Evolutionary conservation across 2,888 invertebrate genomes (phyloP).

Genomic region (Chalcis sispes): DNA sequence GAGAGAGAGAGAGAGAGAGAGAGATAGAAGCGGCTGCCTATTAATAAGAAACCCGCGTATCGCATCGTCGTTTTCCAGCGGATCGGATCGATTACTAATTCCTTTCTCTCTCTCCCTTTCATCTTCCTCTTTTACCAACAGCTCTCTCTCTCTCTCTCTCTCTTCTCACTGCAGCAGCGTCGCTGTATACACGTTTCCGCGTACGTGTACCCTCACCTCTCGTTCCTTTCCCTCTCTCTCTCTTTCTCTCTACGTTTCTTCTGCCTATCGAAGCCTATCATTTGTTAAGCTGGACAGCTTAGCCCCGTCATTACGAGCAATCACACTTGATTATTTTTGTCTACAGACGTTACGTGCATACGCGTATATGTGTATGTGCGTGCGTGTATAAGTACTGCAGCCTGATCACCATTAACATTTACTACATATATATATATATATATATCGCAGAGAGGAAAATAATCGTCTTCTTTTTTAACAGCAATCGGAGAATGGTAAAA

Average conservation of each 20-base stretch:
- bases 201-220: too few relatives aligned
- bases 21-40: constrained; percentile 69
- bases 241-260: constrained; percentile 20
- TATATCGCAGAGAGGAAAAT: too few relatives aligned
- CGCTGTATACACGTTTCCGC: too few relatives aligned
- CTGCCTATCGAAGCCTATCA: constrained; percentile 66
- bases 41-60: constrained; percentile 72
- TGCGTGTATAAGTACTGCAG: too few relatives aligned
- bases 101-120: constrained; percentile 22
- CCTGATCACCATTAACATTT: too few relatives aligned
- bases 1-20: constrained; percentile 22
- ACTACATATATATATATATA: too few relatives aligned
- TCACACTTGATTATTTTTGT: constrained; percentile 75
- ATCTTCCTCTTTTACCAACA: too few relatives aligned
- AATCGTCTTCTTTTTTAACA: too few relatives aligned
- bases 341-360: constrained; percentile 60
- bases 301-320: constrained; percentile 72
- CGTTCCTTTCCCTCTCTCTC: too few relatives aligned
- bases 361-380: too few relatives aligned
- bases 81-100: constrained; percentile 71
- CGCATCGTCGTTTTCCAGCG: constrained; percentile 67
- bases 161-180: too few relatives aligned
- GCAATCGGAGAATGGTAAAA: too few relatives aligned
- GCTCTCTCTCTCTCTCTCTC: constrained; percentile 28
- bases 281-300: constrained; percentile 76